A percentile compares a stretch with the other conserved stretches of the same genome.
These are phyloP conservation scores for Cistogaster globosa DNA, from an alignment of 2,888 invertebrate genomes.

Conservation along the genomic window DNA sequence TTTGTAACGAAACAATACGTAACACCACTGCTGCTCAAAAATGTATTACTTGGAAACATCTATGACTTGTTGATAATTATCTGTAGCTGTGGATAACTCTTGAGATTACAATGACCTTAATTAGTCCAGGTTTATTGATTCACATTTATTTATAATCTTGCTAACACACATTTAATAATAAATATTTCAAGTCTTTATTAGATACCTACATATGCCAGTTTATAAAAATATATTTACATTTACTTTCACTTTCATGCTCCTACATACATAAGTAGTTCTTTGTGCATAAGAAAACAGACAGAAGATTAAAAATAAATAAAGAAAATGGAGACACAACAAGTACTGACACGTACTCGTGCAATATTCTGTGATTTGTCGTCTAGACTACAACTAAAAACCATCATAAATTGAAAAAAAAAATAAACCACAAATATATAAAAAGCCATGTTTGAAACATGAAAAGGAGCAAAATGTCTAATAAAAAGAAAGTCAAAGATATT, in stretches of 20 bases:
- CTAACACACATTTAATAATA: neutral
- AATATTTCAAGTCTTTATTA: neutral
- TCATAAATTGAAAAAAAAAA: slow-evolving; percentile 57
- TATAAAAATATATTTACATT: neutral
- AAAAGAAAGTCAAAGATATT: neutral
- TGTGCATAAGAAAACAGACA: neutral
- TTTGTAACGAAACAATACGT: no score
- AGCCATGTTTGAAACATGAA: neutral
- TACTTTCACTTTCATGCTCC: neutral
- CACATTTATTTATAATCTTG: neutral
- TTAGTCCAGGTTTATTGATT: slow-evolving; percentile 36
- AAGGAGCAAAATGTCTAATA: neutral
- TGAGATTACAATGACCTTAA: slow-evolving; percentile 59
- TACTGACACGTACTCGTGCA: slow-evolving; percentile 26
- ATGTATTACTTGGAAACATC: no score
- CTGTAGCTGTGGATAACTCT: slow-evolving; percentile 5
- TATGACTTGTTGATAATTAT: no score
- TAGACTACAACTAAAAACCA: slow-evolving; percentile 52
- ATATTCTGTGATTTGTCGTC: slow-evolving; percentile 59
- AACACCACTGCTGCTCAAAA: no score
- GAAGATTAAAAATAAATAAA: neutral
- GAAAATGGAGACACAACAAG: slow-evolving; percentile 16
- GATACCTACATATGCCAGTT: neutral
- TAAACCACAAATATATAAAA: slow-evolving; percentile 26
- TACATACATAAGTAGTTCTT: neutral